Base-by-base conservation (phyloP, 2,113 vertebrate species). In the Aphyosemion australe region DNA sequence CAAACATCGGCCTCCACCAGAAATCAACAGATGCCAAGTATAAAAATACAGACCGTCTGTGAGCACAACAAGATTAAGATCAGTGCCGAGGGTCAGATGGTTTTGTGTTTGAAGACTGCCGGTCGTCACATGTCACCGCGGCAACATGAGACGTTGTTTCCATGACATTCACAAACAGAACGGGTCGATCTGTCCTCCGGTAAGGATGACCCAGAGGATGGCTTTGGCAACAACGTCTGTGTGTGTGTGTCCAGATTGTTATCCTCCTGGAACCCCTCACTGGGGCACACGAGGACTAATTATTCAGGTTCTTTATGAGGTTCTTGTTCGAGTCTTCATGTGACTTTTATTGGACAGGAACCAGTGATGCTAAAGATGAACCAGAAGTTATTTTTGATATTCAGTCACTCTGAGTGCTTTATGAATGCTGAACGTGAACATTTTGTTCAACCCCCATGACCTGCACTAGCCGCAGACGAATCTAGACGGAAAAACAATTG, bases 71-170 rank as follows among this genome's bases (percentile, higher is more conserved):
- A n/a, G 2, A 14, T 41, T 15, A 16, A 9, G 14, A 10, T 49
- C 57, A 39, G 52, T 13, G 41, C 41, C 11, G 11, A 42, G 11
- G 41, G 12, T 42, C 41, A 1, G 5, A 45, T 20, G 61, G 70
- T 81, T 62, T 75, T 72, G 52, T 68, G 51, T 65, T 69, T 72
- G 71, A 43, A 60, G 42, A 41, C 56, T 16, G 37, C 11, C 9
- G 31, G 65, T 21, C 1, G 42, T 78, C 82, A 87, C 70, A 60
- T 81, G 87, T 65, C 74, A 31, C 60, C 26, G 12, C 60, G 41
- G 67, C 66, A 72, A 78, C 72, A 78, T 68, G 51, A 75, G 51
- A 76, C 56, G 46, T 16, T 3, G 80, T 87, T 84, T 71, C 87
- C 80, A 84, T 73, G 68, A 80, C 1, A 46, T 83, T 61, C 45